Evolutionary conservation across 2,797 vertebrate genomes (phyloP), one percentile per base, ranked within the genome.

Genomic region (Gadopsis bispinosus): DNA sequence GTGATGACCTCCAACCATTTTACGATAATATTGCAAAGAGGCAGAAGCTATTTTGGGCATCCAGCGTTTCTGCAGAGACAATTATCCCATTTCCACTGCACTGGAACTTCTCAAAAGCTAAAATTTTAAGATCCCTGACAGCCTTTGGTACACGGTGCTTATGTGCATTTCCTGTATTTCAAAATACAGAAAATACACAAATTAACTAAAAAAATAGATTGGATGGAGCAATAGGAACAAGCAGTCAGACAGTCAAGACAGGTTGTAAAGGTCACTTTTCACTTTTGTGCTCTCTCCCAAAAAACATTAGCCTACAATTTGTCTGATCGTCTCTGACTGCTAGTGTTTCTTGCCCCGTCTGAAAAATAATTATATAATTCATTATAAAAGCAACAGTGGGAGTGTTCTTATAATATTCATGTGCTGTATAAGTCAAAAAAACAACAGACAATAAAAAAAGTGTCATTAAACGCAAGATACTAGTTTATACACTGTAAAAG

Each of bases 1-100:
- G 31, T 19, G 54, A 47, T 73, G 60, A 74, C 64, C 56, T 64
- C 47, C n/a, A 51, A 55, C 33, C 13, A n/a, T 63, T 80, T 56
- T 31, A 54, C 13, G 31, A 53, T 31, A 64, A 75, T 33, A 75
- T 5, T 12, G 37, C 33, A 6, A 65, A 35, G 68, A 0, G 61
- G 51, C 14, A 41, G 22, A 37, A 78, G 55, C 19, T 73, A 72
- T 72, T 82, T 66, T 8, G 39, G 37, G 37, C 29, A 7, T 37
- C 2, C 4, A n/a, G 74, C 61, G 5, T 53, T 61, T 61, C 20
- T 64, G 39, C 41, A 41, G 0, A 45, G 20, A 50, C 10, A 53
- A 33, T 67, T 7, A 43, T 3, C 3, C 4, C 56, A 33, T 66
- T 37, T 41, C 16, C 14, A 20, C 31, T 10, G 43, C 12, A 51